Evolutionary conservation across 2,113 vertebrate genomes (phyloP), one percentile per base, ranked within the genome.

Genomic region (Chlorodrepanis virens): DNA sequence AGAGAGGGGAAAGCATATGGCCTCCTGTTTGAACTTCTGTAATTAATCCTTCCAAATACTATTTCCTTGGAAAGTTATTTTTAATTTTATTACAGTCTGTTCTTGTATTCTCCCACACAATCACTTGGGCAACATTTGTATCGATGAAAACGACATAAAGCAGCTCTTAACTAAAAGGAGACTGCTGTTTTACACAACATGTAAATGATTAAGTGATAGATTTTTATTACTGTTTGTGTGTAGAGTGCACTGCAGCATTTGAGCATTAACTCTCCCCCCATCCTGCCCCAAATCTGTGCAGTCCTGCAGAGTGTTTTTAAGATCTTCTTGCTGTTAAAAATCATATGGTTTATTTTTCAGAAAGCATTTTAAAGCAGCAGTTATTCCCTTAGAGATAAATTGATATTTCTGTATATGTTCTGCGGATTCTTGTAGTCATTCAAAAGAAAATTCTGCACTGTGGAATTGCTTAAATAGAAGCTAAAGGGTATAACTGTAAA

Each of bases 41-140:
- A 98, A 98, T 96, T 97, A 98, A 98, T 98, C 97, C 95, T 97
- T 97, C 97, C 95, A 96, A 96, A 96, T 96, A 97, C 96, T 97
- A 96, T 97, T 98, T 98, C 97, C 97, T 97, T 97, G 95, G 84
- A 97, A 98, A 98, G 97, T 97, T 97, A 96, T 97, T 97, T 97
- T 97, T 96, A 93, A 97, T 98, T 97, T 97, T 97, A 98, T 97
- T 93, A 95, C 97, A 65, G 95, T 93, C 96, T 97, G 96, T 93
- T 97, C 96, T 95, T 97, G 95, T 93, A 93, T 97, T 97, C 96
- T 96, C 96, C 91, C 93, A 96, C 87, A 93, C 82, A 86, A 97
- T 97, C 95, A 71, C 95, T 97, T 94, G 96, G 95, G 94, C 96
- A 91, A 90, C 83, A 93, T 97, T 97, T 93, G 49, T 93, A 96